A percentile compares a stretch with the other conserved stretches of the same genome.
Evolutionary conservation across 2,888 invertebrate genomes (phyloP).

Genomic region (Dynastes maya): DNA sequence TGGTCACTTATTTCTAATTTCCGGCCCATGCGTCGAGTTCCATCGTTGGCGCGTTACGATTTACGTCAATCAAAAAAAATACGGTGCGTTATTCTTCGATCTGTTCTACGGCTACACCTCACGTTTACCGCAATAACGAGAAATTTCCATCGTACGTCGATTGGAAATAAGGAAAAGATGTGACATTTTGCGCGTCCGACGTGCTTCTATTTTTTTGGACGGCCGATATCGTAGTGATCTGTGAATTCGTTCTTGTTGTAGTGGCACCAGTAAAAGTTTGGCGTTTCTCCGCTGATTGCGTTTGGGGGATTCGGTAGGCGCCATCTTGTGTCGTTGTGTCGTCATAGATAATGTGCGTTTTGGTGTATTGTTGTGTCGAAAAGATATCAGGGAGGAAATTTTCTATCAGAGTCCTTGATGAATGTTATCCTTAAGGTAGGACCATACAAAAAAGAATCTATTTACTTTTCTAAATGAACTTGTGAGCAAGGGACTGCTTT

Average conservation of each 20-base stretch:
- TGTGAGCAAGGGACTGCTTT: background rate
- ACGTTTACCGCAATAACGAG: slow-evolving; percentile 21
- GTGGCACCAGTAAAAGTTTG: background rate
- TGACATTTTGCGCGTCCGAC: slow-evolving; percentile 7
- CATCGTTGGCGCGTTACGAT: slow-evolving; percentile 26
- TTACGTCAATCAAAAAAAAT: slow-evolving; percentile 41
- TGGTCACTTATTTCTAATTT: slow-evolving; percentile 56
- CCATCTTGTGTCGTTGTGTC: slow-evolving; percentile 33
- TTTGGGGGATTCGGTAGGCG: slow-evolving; percentile 7
- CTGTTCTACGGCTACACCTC: background rate
- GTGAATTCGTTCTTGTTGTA: slow-evolving; percentile 6
- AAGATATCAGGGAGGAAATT: slow-evolving; percentile 31
- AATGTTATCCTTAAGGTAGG: slow-evolving; percentile 37
- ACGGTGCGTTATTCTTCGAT: background rate
- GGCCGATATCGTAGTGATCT: slow-evolving; percentile 27
- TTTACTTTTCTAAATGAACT: background rate
- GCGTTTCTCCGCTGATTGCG: background rate
- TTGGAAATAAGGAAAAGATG: background rate
- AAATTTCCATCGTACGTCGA: slow-evolving; percentile 15
- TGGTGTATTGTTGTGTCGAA: slow-evolving; percentile 16
- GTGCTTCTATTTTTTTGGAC: slow-evolving; percentile 16
- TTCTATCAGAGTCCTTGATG: slow-evolving; percentile 24
- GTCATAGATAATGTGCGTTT: slow-evolving; percentile 40
- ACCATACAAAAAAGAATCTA: background rate
- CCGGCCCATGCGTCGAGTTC: slow-evolving; percentile 44